Evolutionary conservation across 2,888 invertebrate genomes (phyloP).

Genomic region (Thereva unica): DNA sequence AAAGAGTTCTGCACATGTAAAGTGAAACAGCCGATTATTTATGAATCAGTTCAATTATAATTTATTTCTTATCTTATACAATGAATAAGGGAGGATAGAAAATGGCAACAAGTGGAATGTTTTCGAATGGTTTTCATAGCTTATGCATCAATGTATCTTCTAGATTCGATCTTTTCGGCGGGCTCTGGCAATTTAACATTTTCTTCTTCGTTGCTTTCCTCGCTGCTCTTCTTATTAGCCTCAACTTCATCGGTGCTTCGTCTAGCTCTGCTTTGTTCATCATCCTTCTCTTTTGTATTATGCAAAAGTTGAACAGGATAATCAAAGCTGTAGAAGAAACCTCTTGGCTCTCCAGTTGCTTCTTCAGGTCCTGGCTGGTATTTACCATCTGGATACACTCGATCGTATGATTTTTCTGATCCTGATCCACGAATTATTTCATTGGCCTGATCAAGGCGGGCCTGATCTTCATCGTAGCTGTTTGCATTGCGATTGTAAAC

Average conservation of each 20-base stretch:
- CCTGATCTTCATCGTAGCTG: constrained; percentile 39
- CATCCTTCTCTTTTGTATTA: constrained; percentile 51
- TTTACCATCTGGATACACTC: constrained; percentile 48
- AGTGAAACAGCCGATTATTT: no score
- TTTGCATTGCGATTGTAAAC: constrained; percentile 39
- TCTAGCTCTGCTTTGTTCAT: constrained; percentile 4
- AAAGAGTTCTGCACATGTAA: no score
- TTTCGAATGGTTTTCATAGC: no score
- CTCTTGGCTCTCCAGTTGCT: constrained; percentile 64
- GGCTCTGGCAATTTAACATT: background rate
- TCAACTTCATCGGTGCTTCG: background rate
- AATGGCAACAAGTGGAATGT: no score
- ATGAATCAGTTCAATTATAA: no score
- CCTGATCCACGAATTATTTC: constrained; percentile 35
- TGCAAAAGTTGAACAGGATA: constrained; percentile 65
- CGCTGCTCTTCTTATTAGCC: background rate
- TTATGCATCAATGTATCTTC: no score
- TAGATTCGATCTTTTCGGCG: background rate
- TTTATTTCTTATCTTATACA: no score
- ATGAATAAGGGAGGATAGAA: no score
- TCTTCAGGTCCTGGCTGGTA: constrained; percentile 55
- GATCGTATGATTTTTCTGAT: constrained; percentile 1
- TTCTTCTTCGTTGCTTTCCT: background rate
- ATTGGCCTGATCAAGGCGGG: constrained; percentile 39
- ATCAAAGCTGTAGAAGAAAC: constrained; percentile 73